Conservation (phyloP, 2,797 vertebrate genomes). For the Rhinella marina region DNA sequence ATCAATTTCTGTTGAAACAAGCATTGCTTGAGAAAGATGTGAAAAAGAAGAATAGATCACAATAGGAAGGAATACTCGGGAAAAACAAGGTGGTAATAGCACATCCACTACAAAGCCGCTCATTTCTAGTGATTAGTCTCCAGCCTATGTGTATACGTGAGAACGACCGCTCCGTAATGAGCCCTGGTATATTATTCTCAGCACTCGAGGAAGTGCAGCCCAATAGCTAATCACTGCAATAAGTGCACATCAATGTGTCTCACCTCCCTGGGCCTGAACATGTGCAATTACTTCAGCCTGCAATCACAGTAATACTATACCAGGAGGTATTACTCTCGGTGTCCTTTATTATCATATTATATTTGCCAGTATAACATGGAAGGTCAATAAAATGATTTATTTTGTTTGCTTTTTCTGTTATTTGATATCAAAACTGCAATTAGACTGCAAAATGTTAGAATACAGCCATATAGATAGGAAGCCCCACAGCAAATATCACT, state of each 20-base stretch:
- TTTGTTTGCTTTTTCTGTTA: neutral
- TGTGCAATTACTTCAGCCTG: neutral
- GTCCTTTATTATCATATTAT: conserved; percentile 4
- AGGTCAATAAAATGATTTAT: neutral
- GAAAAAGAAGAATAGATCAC: conserved; percentile 24
- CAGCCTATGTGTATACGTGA: conserved; percentile 5
- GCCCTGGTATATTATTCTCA: neutral
- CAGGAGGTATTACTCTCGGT: neutral
- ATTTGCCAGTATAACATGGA: neutral
- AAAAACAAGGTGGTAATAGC: neutral
- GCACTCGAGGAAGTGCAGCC: neutral
- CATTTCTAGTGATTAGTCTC: neutral
- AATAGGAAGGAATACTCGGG: conserved; percentile 55
- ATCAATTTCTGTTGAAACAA: conserved; percentile 51
- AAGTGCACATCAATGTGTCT: conserved; percentile 18
- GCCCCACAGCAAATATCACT: no score
- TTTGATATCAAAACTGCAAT: neutral
- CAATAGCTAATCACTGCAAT: conserved; percentile 32
- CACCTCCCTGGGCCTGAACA: neutral
- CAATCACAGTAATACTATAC: neutral
- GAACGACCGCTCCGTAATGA: neutral
- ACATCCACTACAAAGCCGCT: conserved; percentile 22
- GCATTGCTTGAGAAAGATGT: conserved; percentile 29
- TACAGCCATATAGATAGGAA: no score
- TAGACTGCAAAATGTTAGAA: no score